Evolutionary conservation across 1,140 invertebrate genomes (phyloP).

Genomic region (Dendroctonus ponderosae): DNA sequence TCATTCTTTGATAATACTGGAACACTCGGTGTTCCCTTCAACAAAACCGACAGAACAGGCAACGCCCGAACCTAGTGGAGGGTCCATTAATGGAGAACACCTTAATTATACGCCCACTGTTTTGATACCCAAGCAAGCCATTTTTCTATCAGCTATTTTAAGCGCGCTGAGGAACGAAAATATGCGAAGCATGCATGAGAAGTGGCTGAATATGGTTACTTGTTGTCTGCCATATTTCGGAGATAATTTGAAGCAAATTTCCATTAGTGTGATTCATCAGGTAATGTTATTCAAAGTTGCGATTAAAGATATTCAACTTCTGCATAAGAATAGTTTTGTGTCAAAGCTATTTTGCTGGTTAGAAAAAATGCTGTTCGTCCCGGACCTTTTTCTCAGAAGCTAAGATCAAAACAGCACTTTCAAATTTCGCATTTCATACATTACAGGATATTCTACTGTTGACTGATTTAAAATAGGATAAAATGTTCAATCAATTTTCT

Average conservation of each 20-base stretch:
- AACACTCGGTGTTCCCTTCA: constrained; percentile 62
- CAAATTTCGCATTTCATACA: too few relatives aligned
- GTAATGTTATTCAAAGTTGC: constrained; percentile 3
- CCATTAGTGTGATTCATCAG: constrained; percentile 77
- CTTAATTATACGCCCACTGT: constrained; percentile 66
- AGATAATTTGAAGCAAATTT: constrained; percentile 70
- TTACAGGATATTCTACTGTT: too few relatives aligned
- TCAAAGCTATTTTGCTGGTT: too few relatives aligned
- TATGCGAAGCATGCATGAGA: constrained; percentile 70
- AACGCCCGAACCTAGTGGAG: constrained; percentile 3
- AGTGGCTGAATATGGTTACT: constrained; percentile 79
- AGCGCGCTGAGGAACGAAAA: constrained; percentile 68
- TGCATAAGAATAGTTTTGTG: too few relatives aligned
- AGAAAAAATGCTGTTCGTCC: too few relatives aligned
- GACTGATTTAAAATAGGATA: too few relatives aligned
- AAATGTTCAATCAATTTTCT: too few relatives aligned
- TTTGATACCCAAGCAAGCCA: constrained; percentile 76
- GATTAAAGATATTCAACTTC: too few relatives aligned
- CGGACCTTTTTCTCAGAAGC: too few relatives aligned
- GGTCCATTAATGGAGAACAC: constrained; percentile 50
- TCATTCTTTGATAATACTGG: constrained; percentile 74
- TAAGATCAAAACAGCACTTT: too few relatives aligned
- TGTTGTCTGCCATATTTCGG: constrained; percentile 74
- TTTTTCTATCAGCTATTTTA: constrained; percentile 81
- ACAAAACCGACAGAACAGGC: constrained; percentile 15